These are phyloP conservation scores for Cerastoderma edule DNA, from an alignment of 2,888 invertebrate species.

Conservation along the genomic window DNA sequence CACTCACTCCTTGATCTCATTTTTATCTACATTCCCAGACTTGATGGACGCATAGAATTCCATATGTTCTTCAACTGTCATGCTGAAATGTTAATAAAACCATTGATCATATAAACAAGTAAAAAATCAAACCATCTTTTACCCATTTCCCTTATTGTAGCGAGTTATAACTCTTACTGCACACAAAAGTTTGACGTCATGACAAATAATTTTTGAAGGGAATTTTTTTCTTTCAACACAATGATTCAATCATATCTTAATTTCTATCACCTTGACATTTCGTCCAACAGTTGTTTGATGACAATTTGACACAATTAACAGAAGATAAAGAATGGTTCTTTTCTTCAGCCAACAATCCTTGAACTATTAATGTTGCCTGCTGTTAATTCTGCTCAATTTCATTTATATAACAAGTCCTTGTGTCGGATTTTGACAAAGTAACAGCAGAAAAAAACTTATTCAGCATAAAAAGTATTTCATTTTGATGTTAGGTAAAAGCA, in stretches of 20 bases:
- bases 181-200: not conserved
- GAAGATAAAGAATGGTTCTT: too few relatives aligned
- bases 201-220: not conserved
- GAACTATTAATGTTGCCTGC: too few relatives aligned
- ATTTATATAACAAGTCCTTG: too few relatives aligned
- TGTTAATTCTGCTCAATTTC: too few relatives aligned
- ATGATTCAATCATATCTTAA: not conserved
- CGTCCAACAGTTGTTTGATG: too few relatives aligned
- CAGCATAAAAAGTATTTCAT: too few relatives aligned
- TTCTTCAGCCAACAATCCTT: too few relatives aligned
- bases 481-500: too few relatives aligned
- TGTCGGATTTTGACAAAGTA: too few relatives aligned
- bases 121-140: not conserved
- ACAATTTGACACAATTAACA: too few relatives aligned
- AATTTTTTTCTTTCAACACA: not conserved
- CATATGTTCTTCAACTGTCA: constrained; percentile 92
- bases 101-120: not conserved
- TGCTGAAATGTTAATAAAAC: constrained; percentile 72
- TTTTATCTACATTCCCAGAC: constrained; percentile 76
- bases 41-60: constrained; percentile 85
- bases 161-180: not conserved
- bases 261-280: not conserved
- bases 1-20: constrained; percentile 85
- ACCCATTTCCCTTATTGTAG: too few relatives aligned
- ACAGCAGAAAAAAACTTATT: too few relatives aligned